Evolutionary conservation across 1,140 invertebrate species (phyloP).

Genomic region (Cyphomyrmex costatus): DNA sequence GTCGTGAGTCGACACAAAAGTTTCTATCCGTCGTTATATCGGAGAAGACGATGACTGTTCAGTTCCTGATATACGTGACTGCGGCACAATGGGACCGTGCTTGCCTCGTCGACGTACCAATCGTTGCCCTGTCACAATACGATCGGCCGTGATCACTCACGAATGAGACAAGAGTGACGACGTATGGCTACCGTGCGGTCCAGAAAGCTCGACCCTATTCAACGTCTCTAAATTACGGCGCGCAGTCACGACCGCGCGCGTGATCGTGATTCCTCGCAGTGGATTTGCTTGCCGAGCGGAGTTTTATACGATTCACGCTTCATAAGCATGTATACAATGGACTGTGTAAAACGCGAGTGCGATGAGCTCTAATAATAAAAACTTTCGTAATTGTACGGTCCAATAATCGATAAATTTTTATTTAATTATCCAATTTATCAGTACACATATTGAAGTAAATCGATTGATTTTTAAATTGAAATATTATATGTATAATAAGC

Average conservation of each 20-base stretch:
- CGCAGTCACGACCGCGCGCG: slow-evolving; percentile 74
- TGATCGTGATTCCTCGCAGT: slow-evolving; percentile 72
- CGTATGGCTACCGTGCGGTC: slow-evolving; percentile 69
- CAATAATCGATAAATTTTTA: neutral
- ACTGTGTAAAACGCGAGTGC: slow-evolving; percentile 19
- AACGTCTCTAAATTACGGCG: slow-evolving; percentile 64
- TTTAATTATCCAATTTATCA: neutral
- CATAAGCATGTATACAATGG: slow-evolving; percentile 48
- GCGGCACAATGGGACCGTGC: slow-evolving; percentile 73
- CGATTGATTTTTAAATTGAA: too few species aligned
- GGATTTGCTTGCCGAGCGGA: slow-evolving; percentile 43
- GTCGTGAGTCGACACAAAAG: slow-evolving; percentile 76
- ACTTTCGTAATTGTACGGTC: neutral
- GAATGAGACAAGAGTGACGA: slow-evolving; percentile 72
- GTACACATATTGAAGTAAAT: too few species aligned
- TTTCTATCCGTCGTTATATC: slow-evolving; percentile 69
- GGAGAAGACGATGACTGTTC: slow-evolving; percentile 74
- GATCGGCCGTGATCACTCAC: slow-evolving; percentile 78
- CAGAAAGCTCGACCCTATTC: slow-evolving; percentile 71
- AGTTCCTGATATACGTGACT: slow-evolving; percentile 77
- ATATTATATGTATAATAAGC: too few species aligned
- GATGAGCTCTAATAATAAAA: slow-evolving; percentile 6
- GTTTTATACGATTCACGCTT: slow-evolving; percentile 63
- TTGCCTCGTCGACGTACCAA: slow-evolving; percentile 76
- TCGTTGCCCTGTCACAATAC: slow-evolving; percentile 77